phyloP scores from a whole-genome alignment of 2,888 invertebrate species.

The Drosophila parthenogenetica region DNA sequence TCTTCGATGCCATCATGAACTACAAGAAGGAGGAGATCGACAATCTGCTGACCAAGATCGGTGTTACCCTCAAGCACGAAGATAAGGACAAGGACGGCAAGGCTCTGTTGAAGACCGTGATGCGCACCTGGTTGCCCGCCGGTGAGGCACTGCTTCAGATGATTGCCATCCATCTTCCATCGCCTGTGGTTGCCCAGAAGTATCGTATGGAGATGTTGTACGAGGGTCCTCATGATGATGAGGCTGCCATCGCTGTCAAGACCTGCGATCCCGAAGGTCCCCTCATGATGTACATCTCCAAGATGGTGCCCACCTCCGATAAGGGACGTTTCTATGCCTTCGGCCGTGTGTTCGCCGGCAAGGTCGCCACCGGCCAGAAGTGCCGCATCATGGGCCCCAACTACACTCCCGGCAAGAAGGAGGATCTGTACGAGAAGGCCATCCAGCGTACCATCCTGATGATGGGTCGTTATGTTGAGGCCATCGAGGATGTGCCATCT shows the following conservation, averaged over 20 bases:
- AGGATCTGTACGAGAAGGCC: conserved; percentile 99
- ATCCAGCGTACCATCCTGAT: conserved; percentile 99
- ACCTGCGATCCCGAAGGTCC: conserved; percentile 98
- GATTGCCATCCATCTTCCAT: conserved; percentile 99
- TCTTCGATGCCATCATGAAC: conserved; percentile 92
- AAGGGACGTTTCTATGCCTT: conserved; percentile 99
- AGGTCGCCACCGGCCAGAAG: conserved; percentile 95
- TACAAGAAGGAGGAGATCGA: conserved; percentile 98
- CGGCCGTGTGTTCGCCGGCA: conserved; percentile 99
- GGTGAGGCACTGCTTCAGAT: conserved; percentile 99
- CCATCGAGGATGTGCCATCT: conserved; percentile 99
- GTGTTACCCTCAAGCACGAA: conserved; percentile 96
- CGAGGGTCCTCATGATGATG: conserved; percentile 98
- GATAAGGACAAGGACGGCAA: conserved; percentile 99
- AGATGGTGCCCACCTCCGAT: conserved; percentile 99
- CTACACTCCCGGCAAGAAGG: conserved; percentile 98
- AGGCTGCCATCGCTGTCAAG: conserved; percentile 95
- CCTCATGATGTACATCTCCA: conserved; percentile 99
- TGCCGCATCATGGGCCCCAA: conserved; percentile 99
- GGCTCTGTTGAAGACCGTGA: conserved; percentile 97
- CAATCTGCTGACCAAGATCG: conserved; percentile 94
- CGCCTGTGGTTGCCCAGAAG: conserved; percentile 99
- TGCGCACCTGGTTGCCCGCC: conserved; percentile 99
- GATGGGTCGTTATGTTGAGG: conserved; percentile 99
- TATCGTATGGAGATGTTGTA: conserved; percentile 99